Evolutionary conservation across 2,888 invertebrate species (phyloP).

Genomic region (Chloromyia formosa): DNA sequence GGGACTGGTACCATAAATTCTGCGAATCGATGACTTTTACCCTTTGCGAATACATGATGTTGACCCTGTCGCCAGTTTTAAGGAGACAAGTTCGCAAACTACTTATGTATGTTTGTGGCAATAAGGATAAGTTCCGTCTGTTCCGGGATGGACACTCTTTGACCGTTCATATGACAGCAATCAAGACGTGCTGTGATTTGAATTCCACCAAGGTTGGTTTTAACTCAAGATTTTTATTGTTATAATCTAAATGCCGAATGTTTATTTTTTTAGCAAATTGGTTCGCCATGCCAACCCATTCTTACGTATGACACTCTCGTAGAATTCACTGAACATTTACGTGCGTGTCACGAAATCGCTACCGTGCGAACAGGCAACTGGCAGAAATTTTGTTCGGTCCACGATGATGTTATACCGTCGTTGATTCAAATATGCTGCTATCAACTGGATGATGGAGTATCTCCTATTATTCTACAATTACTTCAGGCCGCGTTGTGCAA

Average conservation of each 20-base stretch:
- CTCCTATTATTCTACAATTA: slow-evolving; percentile 88
- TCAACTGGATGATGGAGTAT: slow-evolving; percentile 88
- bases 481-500: slow-evolving; percentile 88
- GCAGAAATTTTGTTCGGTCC: slow-evolving; percentile 86
- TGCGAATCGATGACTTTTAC: slow-evolving; percentile 71
- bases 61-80: slow-evolving; percentile 73
- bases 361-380: slow-evolving; percentile 91
- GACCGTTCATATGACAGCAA: slow-evolving; percentile 84
- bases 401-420: slow-evolving; percentile 79
- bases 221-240: background rate
- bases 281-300: slow-evolving; percentile 59
- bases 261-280: slow-evolving; percentile 50
- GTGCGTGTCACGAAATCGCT: slow-evolving; percentile 93
- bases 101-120: slow-evolving; percentile 90
- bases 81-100: slow-evolving; percentile 92
- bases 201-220: slow-evolving; percentile 60
- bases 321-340: slow-evolving; percentile 92
- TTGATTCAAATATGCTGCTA: slow-evolving; percentile 83
- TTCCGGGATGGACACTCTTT: slow-evolving; percentile 92
- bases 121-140: slow-evolving; percentile 94
- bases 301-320: slow-evolving; percentile 91
- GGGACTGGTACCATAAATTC: slow-evolving; percentile 71
- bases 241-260: background rate
- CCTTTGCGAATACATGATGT: slow-evolving; percentile 95
- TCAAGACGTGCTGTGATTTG: slow-evolving; percentile 64